Evolutionary conservation across 2,888 invertebrate species (phyloP), one percentile per base, ranked within the genome.

Genomic region (Argyresthia goedartella): DNA sequence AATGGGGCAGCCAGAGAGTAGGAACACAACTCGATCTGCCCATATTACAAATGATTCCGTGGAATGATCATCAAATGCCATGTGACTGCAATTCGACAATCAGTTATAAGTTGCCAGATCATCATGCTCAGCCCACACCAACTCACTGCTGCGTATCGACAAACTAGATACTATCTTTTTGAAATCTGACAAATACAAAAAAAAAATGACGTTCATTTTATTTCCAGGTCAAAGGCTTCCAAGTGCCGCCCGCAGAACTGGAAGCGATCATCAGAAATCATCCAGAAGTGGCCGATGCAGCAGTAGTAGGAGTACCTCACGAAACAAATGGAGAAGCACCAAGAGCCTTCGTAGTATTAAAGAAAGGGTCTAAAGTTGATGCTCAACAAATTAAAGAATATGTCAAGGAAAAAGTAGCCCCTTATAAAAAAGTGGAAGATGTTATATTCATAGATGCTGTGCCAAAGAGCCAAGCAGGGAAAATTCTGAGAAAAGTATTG

Each of bases 191-290:
- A n/a, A n/a, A n/a, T n/a, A n/a, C n/a, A n/a, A n/a, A n/a, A n/a
- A n/a, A n/a, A 25, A 25, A 25, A 4, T 25, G 25, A 25, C 25
- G 25, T 25, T 2, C 6, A 6, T 25, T 25, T 25, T 25, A 25
- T 86, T 59, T 93, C 58, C 93, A 93, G 71, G 59, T 60, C 3
- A 88, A 86, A 71, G 88, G 77, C 10, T 88, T 80, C 67, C 87
- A 93, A 89, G 94, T 95, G 43, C 89, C 95, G 9, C 95, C 95
- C 8, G 94, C 94, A 1, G 95, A 95, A 71, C 71, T 95, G 33
- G 95, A 95, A 71, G 90, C 84, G n/a, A 52, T 92, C 9, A 68
- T 93, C 7, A 77, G 91, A 49, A 78, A 84, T 13, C 91, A 92
- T 75, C 91, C 92, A 0, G 87, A 87, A 35, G 87, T 95, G 0